Evolutionary conservation across 2,888 invertebrate species (phyloP).

Genomic region (Margaritifera margaritifera): DNA sequence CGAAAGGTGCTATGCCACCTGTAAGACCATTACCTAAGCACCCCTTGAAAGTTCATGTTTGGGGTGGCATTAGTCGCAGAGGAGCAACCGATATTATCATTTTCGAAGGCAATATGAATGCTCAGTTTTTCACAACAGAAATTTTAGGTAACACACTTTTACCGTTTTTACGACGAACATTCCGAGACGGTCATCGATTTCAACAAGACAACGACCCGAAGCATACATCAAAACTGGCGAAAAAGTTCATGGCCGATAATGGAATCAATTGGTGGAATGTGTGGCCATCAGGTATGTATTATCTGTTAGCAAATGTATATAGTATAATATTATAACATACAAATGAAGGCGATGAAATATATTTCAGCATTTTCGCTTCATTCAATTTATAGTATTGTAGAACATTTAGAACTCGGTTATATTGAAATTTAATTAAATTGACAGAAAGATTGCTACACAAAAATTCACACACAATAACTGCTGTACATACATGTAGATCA

Average conservation of each 20-base stretch:
- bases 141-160: conserved; percentile 13
- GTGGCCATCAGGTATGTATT: conserved; percentile 8
- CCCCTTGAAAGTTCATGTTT: conserved; percentile 24
- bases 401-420: too few relatives aligned
- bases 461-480: too few relatives aligned
- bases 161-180: conserved; percentile 14
- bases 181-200: conserved; percentile 6
- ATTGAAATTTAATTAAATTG: too few relatives aligned
- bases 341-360: too few relatives aligned
- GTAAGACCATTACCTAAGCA: conserved; percentile 19
- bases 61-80: conserved; percentile 19
- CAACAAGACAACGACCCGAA: conserved; percentile 20
- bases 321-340: too few relatives aligned
- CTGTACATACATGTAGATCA: too few relatives aligned
- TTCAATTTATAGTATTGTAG: too few relatives aligned
- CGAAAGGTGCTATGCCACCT: too few relatives aligned
- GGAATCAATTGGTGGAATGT: neutral
- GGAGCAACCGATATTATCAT: conserved; percentile 13
- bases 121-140: conserved; percentile 14
- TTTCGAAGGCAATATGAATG: conserved; percentile 21
- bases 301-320: too few relatives aligned
- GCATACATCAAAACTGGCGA: conserved; percentile 5
- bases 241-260: conserved; percentile 9
- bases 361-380: too few relatives aligned
- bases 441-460: too few relatives aligned